Evolutionary conservation across 2,888 invertebrate genomes (phyloP).

Genomic region (Zhuqinia jingwanae): DNA sequence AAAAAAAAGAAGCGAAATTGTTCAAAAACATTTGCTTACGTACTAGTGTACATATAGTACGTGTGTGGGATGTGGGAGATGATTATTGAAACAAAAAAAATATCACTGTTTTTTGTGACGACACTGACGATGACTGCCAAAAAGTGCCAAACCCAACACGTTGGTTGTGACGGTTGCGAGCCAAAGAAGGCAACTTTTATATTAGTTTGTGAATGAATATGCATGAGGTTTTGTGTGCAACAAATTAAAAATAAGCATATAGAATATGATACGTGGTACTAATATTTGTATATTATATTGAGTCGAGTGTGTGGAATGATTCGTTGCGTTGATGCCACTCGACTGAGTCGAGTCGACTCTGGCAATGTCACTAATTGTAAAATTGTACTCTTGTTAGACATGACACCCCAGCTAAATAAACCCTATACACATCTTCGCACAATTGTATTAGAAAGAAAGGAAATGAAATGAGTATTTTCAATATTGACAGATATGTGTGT

Average conservation of each 20-base stretch:
- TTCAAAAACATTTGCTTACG: neutral
- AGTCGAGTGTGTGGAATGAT: too few species aligned
- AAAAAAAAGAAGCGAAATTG: neutral
- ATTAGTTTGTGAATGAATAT: neutral
- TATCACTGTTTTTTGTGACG: neutral
- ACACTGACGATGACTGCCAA: constrained; percentile 14
- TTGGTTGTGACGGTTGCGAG: too few species aligned
- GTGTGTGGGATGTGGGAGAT: neutral
- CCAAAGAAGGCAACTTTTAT: neutral
- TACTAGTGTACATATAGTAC: neutral
- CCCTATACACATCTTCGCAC: too few species aligned
- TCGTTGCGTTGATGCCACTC: too few species aligned
- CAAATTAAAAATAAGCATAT: constrained; percentile 1
- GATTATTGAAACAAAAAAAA: neutral
- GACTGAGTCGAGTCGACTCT: too few species aligned
- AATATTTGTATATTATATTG: too few species aligned
- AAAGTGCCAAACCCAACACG: neutral
- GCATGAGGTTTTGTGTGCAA: constrained; percentile 4
- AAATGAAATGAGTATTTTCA: too few species aligned
- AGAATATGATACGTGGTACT: neutral
- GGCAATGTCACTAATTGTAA: too few species aligned
- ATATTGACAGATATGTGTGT: too few species aligned
- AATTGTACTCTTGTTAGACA: too few species aligned
- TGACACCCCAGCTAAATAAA: too few species aligned
- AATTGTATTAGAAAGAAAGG: too few species aligned